Conservation (phyloP, 2,797 vertebrate genomes). For the Leptatherina wallacei region DNA sequence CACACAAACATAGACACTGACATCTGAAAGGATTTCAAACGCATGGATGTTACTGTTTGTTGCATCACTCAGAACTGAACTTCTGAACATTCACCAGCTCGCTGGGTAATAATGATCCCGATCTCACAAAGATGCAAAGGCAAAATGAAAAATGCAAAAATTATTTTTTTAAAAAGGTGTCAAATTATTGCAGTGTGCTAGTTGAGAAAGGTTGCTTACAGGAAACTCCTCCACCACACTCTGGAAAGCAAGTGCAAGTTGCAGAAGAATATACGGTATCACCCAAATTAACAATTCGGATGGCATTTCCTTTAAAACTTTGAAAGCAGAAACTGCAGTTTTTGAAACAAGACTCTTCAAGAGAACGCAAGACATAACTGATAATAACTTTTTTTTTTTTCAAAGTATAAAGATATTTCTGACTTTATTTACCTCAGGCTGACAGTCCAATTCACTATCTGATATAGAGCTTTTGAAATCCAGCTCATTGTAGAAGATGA, state of each 20-base stretch:
- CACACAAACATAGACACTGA: slow-evolving; percentile 21
- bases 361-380: not conserved
- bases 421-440: slow-evolving; percentile 85
- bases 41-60: slow-evolving; percentile 23
- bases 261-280: not conserved
- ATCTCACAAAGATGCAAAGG: not conserved
- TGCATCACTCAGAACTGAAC: slow-evolving; percentile 36
- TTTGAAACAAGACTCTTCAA: not conserved
- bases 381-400: not conserved
- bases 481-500: slow-evolving; percentile 88
- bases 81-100: not conserved
- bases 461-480: slow-evolving; percentile 82
- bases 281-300: not conserved
- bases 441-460: slow-evolving; percentile 88
- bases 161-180: not conserved
- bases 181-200: not conserved
- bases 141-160: not conserved
- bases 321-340: not conserved
- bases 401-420: not conserved
- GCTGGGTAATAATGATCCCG: not conserved
- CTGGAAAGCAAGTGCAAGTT: not conserved
- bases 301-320: not conserved
- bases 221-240: not conserved
- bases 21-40: slow-evolving; percentile 18
- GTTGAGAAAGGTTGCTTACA: not conserved